These are phyloP conservation scores for Tuta absoluta DNA, from an alignment of 2,888 invertebrate species.

Conservation along the genomic window DNA sequence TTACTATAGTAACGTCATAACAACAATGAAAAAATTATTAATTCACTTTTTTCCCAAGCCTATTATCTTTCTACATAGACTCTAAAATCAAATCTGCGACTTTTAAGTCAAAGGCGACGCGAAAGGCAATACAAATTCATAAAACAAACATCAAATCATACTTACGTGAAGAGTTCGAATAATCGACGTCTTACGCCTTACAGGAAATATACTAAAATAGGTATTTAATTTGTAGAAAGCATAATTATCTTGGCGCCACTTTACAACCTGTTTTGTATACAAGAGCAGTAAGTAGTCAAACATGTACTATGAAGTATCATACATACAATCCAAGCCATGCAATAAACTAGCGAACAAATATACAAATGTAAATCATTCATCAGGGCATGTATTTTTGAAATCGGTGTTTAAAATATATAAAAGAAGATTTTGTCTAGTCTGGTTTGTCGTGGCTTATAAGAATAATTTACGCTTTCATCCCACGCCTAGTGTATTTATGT, in stretches of 20 bases:
- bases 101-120: no score
- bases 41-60: no score
- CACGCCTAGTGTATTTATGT: neutral
- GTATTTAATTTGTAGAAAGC: neutral
- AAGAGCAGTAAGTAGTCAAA: neutral
- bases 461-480: neutral
- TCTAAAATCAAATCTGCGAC: no score
- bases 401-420: neutral
- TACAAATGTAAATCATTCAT: neutral
- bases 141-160: neutral
- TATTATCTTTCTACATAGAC: no score
- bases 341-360: neutral
- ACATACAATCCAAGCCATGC: slow-evolving; percentile 4
- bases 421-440: neutral
- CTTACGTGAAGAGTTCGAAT: neutral
- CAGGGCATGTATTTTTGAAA: neutral
- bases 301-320: neutral
- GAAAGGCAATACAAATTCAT: no score
- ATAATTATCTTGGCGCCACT: neutral
- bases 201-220: no score
- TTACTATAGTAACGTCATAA: no score
- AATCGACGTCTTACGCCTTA: neutral
- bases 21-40: no score
- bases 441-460: neutral
- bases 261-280: neutral